phyloP scores from a whole-genome alignment of 2,797 vertebrate genomes.

The Trachurus trachurus region DNA sequence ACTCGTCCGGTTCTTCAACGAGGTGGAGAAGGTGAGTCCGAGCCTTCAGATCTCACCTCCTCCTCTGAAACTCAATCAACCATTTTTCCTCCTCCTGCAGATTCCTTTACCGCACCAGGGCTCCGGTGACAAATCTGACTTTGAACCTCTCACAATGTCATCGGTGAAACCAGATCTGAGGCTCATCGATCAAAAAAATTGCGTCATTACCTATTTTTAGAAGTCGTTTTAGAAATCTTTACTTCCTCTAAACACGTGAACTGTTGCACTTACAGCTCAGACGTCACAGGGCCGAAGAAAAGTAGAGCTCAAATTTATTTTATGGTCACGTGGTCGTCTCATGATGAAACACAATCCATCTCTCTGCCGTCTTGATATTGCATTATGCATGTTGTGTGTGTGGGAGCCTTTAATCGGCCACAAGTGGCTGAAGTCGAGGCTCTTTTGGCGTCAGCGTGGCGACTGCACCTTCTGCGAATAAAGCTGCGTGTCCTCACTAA shows the following conservation, averaged over 20 bases:
- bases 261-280: background rate
- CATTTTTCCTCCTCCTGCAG: conserved; percentile 22
- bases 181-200: background rate
- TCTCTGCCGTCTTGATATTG: background rate
- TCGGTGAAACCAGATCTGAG: conserved; percentile 23
- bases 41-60: conserved; percentile 18
- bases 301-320: background rate
- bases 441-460: background rate
- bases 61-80: conserved; percentile 43
- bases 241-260: background rate
- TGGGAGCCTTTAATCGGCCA: background rate
- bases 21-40: conserved; percentile 86
- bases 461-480: background rate
- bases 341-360: conserved; percentile 19
- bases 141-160: conserved; percentile 20
- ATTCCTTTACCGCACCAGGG: conserved; percentile 3
- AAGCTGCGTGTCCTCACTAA: background rate
- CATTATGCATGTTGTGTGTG: conserved; percentile 27
- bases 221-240: background rate
- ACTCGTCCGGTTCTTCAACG: conserved; percentile 86
- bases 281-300: background rate
- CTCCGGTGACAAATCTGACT: conserved; percentile 41
- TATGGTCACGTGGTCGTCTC: background rate
- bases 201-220: background rate
- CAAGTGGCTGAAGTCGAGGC: background rate